These are phyloP conservation scores for Odobenus rosmarus DNA, from an alignment of 2,113 vertebrate genomes.

Conservation along the genomic window DNA sequence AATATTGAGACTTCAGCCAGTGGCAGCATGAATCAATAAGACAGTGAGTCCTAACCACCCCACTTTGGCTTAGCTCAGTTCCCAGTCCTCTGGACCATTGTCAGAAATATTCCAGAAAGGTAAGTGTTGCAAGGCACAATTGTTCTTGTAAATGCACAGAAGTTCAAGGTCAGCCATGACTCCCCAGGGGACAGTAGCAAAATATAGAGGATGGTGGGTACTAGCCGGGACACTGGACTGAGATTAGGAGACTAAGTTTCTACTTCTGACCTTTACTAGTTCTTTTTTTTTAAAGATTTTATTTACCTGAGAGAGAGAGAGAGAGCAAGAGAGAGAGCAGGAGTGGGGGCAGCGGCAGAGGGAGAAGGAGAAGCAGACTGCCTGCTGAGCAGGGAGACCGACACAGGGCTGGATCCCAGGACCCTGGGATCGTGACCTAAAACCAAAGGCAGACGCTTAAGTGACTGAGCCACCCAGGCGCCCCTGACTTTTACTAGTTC, in stretches of 20 bases:
- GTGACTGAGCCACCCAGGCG: background rate
- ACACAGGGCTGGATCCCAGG: background rate
- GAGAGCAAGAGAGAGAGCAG: background rate
- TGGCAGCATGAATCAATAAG: background rate
- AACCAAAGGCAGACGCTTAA: background rate
- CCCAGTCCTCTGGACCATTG: background rate
- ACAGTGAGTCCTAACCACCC: background rate
- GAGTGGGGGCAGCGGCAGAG: background rate
- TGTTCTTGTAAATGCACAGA: background rate
- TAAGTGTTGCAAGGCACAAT: background rate
- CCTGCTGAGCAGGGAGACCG: background rate
- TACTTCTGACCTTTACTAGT: background rate
- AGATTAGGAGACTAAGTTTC: background rate
- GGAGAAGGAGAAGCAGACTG: background rate
- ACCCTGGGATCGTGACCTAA: background rate
- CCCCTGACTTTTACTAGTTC: background rate
- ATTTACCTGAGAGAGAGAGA: background rate
- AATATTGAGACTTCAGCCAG: background rate
- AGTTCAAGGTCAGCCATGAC: background rate
- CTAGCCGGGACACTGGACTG: background rate
- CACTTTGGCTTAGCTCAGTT: background rate
- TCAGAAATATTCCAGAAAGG: constrained; percentile 9
- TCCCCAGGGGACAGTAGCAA: background rate
- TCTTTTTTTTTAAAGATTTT: background rate
- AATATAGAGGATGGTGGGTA: background rate